A percentile compares a stretch with the other conserved stretches of the same genome.
Conservation (phyloP, 2,797 vertebrate species). For the Neostethus bicornis region DNA sequence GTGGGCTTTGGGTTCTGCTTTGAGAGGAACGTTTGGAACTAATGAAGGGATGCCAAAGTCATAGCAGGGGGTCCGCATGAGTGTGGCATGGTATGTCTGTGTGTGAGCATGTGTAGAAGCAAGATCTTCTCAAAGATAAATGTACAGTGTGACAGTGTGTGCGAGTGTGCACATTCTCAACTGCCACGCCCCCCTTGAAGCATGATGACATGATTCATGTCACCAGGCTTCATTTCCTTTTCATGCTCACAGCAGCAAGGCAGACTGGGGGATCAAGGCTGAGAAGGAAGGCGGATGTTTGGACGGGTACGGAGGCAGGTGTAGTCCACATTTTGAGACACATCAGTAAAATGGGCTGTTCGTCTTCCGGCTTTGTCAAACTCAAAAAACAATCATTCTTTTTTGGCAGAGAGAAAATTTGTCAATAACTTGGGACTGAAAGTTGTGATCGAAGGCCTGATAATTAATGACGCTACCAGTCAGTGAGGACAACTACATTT, state of each 20-base stretch:
- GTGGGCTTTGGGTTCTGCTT: conserved; percentile 75
- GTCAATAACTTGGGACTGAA: conserved; percentile 20
- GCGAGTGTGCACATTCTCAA: conserved; percentile 26
- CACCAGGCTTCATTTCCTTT: conserved; percentile 58
- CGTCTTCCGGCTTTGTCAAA: conserved; percentile 62
- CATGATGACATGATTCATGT: conserved; percentile 68
- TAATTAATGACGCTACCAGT: conserved; percentile 9
- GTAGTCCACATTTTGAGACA: conserved; percentile 53
- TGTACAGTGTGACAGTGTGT: conserved; percentile 50
- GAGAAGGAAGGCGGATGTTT: conserved; percentile 51
- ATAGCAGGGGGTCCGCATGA: conserved; percentile 68
- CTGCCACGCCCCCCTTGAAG: conserved; percentile 52
- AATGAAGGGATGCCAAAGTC: conserved; percentile 72
- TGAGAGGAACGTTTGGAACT: conserved; percentile 75
- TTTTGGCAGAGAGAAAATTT: conserved; percentile 42
- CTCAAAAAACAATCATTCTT: conserved; percentile 20
- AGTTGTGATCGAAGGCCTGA: conserved; percentile 25
- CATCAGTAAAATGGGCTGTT: conserved; percentile 40
- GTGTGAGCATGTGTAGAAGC: conserved; percentile 36
- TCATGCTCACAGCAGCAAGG: conserved; percentile 45
- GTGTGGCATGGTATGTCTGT: conserved; percentile 16
- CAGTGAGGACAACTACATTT: conserved; percentile 3
- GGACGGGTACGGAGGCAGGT: conserved; percentile 37
- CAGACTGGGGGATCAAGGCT: conserved; percentile 68
- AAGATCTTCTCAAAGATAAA: conserved; percentile 44